Conservation (phyloP, 2,888 invertebrate species). For the Bombylius major region DNA sequence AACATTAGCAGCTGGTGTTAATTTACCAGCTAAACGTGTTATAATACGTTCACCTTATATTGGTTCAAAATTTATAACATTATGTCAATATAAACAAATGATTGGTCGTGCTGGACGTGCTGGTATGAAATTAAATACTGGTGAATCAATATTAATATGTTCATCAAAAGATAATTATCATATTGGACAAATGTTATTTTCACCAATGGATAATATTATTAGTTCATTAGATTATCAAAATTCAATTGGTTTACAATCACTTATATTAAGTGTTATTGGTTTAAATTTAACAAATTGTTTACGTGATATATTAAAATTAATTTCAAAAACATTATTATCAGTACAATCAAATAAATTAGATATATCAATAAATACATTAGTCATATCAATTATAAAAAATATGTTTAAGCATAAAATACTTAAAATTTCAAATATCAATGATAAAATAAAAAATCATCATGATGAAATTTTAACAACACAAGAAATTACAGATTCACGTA, state of each 20-base stretch:
- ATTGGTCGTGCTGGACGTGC: slow-evolving; percentile 87
- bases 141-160: slow-evolving; percentile 80
- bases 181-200: slow-evolving; percentile 44
- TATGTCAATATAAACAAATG: slow-evolving; percentile 90
- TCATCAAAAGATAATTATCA: slow-evolving; percentile 44
- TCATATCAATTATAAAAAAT: slow-evolving; percentile 26
- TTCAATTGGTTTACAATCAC: slow-evolving; percentile 42
- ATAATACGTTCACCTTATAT: slow-evolving; percentile 76
- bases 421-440: slow-evolving; percentile 13
- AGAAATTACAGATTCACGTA: slow-evolving; percentile 19
- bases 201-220: slow-evolving; percentile 54
- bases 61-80: slow-evolving; percentile 57
- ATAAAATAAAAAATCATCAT: slow-evolving; percentile 16
- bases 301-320: slow-evolving; percentile 40
- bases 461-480: slow-evolving; percentile 28
- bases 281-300: slow-evolving; percentile 48
- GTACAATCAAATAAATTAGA: slow-evolving; percentile 44
- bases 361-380: slow-evolving; percentile 23
- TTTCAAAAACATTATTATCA: slow-evolving; percentile 49
- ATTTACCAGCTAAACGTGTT: slow-evolving; percentile 84
- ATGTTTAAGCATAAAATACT: slow-evolving; percentile 35
- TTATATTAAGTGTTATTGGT: slow-evolving; percentile 57
- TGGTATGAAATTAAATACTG: slow-evolving; percentile 47
- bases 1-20: slow-evolving; percentile 94
- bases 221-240: slow-evolving; percentile 43